Conservation (phyloP, 1,140 invertebrate species). For the Drosophila hydei region DNA sequence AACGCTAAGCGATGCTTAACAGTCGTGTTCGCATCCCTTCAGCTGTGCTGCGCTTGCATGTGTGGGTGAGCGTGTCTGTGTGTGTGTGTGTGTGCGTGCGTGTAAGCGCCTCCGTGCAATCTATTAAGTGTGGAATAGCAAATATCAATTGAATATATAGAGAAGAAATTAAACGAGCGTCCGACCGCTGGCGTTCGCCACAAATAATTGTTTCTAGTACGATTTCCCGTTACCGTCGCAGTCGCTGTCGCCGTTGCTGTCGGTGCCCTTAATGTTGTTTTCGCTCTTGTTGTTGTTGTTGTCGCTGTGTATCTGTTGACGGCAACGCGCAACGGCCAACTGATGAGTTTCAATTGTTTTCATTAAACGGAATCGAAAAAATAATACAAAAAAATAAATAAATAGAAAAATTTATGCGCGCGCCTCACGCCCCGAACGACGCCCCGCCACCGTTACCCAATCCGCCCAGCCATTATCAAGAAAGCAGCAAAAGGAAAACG, state of each 20-base stretch:
- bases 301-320: slow-evolving; percentile 56
- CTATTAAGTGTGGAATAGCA: slow-evolving; percentile 47
- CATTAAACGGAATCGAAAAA: slow-evolving; percentile 46
- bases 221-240: slow-evolving; percentile 21
- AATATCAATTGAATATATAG: slow-evolving; percentile 53
- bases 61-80: slow-evolving; percentile 7
- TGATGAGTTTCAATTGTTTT: slow-evolving; percentile 71
- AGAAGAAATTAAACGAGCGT: slow-evolving; percentile 39
- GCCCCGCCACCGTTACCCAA: slow-evolving; percentile 16
- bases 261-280: slow-evolving; percentile 6
- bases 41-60: slow-evolving; percentile 32
- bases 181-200: slow-evolving; percentile 24
- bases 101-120: slow-evolving; percentile 49
- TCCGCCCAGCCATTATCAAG: slow-evolving; percentile 8
- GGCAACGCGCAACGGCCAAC: slow-evolving; percentile 51
- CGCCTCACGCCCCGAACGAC: slow-evolving; percentile 26
- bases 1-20: slow-evolving; percentile 19
- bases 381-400: background rate
- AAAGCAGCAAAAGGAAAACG: background rate
- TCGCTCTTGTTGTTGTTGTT: slow-evolving; percentile 41
- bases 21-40: slow-evolving; percentile 32
- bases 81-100: slow-evolving; percentile 17
- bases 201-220: slow-evolving; percentile 23
- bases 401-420: slow-evolving; percentile 33
- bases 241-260: slow-evolving; percentile 3